phyloP scores from a whole-genome alignment of 92 coral and sea anemone genomes.

The Epizoanthus illoricatus region DNA sequence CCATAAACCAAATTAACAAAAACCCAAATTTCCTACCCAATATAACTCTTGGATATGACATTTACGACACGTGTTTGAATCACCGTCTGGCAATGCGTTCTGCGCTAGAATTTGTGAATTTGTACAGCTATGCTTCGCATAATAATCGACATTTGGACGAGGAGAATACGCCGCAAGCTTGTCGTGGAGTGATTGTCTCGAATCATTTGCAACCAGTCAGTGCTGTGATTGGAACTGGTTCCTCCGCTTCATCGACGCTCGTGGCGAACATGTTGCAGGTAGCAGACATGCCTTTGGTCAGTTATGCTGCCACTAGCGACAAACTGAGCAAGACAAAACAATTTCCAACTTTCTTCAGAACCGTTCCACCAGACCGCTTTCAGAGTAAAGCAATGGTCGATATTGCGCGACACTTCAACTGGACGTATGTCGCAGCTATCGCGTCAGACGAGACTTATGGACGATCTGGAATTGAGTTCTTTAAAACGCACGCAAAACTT shows the following conservation, averaged over 20 bases:
- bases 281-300: constrained; percentile 82
- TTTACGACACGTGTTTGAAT: constrained; percentile 69
- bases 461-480: constrained; percentile 72
- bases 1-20: constrained; percentile 74
- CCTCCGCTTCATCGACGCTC: constrained; percentile 67
- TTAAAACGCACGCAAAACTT: constrained; percentile 58
- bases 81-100: constrained; percentile 72
- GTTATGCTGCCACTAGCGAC: constrained; percentile 91
- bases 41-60: constrained; percentile 76
- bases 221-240: constrained; percentile 76
- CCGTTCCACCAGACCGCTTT: constrained; percentile 88
- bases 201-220: constrained; percentile 46
- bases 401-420: constrained; percentile 69
- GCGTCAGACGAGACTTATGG: constrained; percentile 88
- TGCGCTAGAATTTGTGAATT: constrained; percentile 73
- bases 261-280: constrained; percentile 74
- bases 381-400: constrained; percentile 88
- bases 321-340: constrained; percentile 73
- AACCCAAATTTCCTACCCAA: constrained; percentile 67
- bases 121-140: constrained; percentile 53
- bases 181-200: constrained; percentile 27
- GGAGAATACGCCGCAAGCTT: constrained; percentile 18
- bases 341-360: constrained; percentile 84
- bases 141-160: background rate
- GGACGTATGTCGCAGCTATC: constrained; percentile 84